These are phyloP conservation scores for Xestobium rufovillosum DNA, from an alignment of 2,888 invertebrate species.

Conservation along the genomic window DNA sequence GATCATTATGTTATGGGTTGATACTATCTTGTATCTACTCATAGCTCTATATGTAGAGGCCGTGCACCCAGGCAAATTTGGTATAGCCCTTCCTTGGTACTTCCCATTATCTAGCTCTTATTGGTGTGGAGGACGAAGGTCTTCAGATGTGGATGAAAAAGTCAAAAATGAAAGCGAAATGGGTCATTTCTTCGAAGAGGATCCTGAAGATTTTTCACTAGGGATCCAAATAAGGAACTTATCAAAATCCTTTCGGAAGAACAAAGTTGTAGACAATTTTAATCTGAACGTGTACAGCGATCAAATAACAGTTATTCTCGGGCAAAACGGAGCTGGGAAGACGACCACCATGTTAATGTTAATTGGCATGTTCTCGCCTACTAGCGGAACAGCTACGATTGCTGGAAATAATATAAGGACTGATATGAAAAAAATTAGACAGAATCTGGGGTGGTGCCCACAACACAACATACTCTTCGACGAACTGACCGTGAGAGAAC, in stretches of 20 bases:
- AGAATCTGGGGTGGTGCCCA: slow-evolving; percentile 72
- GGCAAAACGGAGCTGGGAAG: slow-evolving; percentile 84
- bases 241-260: slow-evolving; percentile 53
- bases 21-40: slow-evolving; percentile 61
- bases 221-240: slow-evolving; percentile 52
- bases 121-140: slow-evolving; percentile 44
- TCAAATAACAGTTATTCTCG: slow-evolving; percentile 81
- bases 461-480: slow-evolving; percentile 82
- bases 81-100: slow-evolving; percentile 75
- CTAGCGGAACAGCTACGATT: slow-evolving; percentile 61
- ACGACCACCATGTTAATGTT: slow-evolving; percentile 92
- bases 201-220: slow-evolving; percentile 43
- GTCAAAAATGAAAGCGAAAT: slow-evolving; percentile 11
- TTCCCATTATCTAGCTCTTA: slow-evolving; percentile 59
- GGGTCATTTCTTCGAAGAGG: slow-evolving; percentile 44
- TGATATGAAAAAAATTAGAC: slow-evolving; percentile 56
- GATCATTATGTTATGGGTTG: slow-evolving; percentile 64
- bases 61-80: slow-evolving; percentile 80
- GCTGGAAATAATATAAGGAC: slow-evolving; percentile 63
- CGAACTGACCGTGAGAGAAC: slow-evolving; percentile 74
- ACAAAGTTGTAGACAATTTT: slow-evolving; percentile 58
- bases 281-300: slow-evolving; percentile 79
- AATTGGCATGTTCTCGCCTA: slow-evolving; percentile 66
- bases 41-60: slow-evolving; percentile 81
- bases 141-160: slow-evolving; percentile 37